Conservation (phyloP, 2,113 vertebrate species). For the Terrapene triunguis region DNA sequence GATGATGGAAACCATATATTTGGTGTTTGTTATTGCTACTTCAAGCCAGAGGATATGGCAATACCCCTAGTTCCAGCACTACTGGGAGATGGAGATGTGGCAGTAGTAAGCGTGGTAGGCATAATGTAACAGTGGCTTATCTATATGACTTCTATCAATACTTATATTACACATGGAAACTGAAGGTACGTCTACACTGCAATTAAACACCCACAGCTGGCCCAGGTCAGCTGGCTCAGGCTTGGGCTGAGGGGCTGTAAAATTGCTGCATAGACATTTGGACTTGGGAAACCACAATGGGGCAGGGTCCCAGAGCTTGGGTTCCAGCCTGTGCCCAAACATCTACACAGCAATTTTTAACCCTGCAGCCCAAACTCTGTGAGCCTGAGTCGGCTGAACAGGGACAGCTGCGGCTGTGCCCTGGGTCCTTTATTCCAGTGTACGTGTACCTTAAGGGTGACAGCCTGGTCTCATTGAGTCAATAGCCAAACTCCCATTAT, state of each 20-base stretch:
- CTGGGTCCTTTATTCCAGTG: not conserved
- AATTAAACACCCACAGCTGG: not conserved
- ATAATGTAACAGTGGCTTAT: not conserved
- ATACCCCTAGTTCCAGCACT: too few species aligned
- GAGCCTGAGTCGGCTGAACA: not conserved
- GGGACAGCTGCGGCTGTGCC: too few species aligned
- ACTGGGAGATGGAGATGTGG: not conserved
- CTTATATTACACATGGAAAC: not conserved
- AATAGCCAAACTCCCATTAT: conserved; percentile 63
- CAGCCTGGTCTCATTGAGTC: conserved; percentile 11
- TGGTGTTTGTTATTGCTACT: too few species aligned
- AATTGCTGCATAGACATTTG: not conserved
- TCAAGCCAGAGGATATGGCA: too few species aligned
- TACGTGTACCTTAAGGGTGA: not conserved
- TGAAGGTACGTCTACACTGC: not conserved
- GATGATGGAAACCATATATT: too few species aligned
- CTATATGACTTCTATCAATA: not conserved
- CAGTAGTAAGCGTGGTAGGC: not conserved
- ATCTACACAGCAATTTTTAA: not conserved
- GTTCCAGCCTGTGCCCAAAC: not conserved
- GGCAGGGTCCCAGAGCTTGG: not conserved
- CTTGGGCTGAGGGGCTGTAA: not conserved
- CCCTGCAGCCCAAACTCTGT: not conserved
- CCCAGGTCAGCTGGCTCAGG: too few species aligned
- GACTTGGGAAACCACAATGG: not conserved